phyloP scores from a whole-genome alignment of 2,113 vertebrate genomes.

The Crotophaga sulcirostris region DNA sequence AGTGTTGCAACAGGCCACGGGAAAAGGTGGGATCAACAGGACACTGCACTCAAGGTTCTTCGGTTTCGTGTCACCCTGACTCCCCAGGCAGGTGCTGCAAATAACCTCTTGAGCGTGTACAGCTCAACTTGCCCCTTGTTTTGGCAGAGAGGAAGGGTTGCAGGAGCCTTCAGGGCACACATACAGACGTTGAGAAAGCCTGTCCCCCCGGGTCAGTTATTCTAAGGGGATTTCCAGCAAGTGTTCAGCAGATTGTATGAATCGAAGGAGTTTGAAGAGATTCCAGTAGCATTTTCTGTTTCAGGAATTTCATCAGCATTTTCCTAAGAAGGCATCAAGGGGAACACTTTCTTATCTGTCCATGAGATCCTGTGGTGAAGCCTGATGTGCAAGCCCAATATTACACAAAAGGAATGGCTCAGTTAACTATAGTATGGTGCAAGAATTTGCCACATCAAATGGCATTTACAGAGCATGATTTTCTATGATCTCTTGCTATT shows the following conservation, averaged over 20 bases:
- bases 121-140: background rate
- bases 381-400: conserved; percentile 17
- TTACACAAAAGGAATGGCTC: conserved; percentile 29
- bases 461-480: background rate
- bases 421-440: conserved; percentile 49
- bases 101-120: background rate
- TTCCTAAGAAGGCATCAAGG: conserved; percentile 2
- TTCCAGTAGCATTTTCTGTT: conserved; percentile 3
- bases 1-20: background rate
- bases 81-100: background rate
- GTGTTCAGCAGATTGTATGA: background rate
- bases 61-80: background rate
- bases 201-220: background rate
- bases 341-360: conserved; percentile 55
- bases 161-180: background rate
- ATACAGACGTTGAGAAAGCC: background rate
- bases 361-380: conserved; percentile 32
- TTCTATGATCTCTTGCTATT: conserved; percentile 4
- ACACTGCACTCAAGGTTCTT: background rate
- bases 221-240: conserved; percentile 23
- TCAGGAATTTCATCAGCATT: conserved; percentile 29
- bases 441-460: conserved; percentile 67
- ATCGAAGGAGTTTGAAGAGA: background rate
- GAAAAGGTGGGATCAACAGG: background rate
- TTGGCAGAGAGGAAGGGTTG: background rate